Base-by-base conservation (phyloP, 2,888 invertebrate species). In the Parascotia fuliginaria region DNA sequence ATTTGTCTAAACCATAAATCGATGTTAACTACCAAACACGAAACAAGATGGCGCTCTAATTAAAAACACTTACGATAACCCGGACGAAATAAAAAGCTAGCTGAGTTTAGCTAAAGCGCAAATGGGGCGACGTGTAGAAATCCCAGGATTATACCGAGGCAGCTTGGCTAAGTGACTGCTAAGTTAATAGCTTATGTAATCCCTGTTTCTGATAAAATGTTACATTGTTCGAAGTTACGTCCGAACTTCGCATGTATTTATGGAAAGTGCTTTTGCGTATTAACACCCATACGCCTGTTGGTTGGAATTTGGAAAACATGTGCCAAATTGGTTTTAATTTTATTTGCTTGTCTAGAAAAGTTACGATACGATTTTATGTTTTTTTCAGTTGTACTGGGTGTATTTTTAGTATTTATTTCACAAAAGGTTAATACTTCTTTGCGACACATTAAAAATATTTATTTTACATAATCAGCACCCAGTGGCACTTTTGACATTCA, bases 51-150 rank as follows among this genome's bases (percentile, higher is more conserved):
- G 32, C 37, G 59, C 40, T 48, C 53, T 36, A 62, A 66, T 62
- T 65, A 66, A 60, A 60, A 54, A 56, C 40, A 62, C 63, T 60
- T 39, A 50, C 51, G 39, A 52, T 51, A 61, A 54, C 45, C 49
- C 51, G 15, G 34, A 34, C 14, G 15, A 55, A 67, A 55, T 53
- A 59, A 59, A 59, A 59, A 55, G 52, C 15, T 29, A 14, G 34
- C 32, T 59, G 46, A 51, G 55, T 55, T 64, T 40, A 57, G 60
- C 46, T 57, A 38, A 47, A 68, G 49, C 57, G 32, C 49, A 46
- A 50, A 42, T 42, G 9, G 37, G 29, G 39, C 34, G 50, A 65
- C 60, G 63, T 63, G 65, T 56, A 50, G 48, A 60, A 68, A 65
- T 68, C 60, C 60, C 48, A 7, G 55, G 68, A 60, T 67, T 68